Base-by-base conservation (phyloP, 2,113 vertebrate genomes). In the Thunnus thynnus region DNA sequence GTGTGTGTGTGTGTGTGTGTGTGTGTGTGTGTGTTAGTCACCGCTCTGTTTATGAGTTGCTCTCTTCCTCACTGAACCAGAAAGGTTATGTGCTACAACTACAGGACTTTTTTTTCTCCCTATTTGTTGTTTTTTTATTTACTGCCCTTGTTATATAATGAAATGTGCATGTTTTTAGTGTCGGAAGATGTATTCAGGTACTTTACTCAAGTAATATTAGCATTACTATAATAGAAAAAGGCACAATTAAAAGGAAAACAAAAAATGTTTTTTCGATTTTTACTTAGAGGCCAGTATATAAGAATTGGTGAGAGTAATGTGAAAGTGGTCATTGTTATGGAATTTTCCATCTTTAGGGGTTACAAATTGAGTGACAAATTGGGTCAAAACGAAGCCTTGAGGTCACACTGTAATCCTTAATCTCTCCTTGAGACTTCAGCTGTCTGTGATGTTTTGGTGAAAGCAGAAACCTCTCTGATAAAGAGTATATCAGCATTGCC, bases 21-120 rank as follows among this genome's bases (percentile, higher is more conserved):
- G 51, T 63, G 50, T 67, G 51, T 52, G 48, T 13, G 51, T 61
- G 52, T 46, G 72, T 87, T 67, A 65, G 72, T 89, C 76, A 76
- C 60, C 14, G 48, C 36, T 78, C 4, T 80, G 68, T 85, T 82
- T 72, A 66, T 75, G 62, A 67, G 58, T 27, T 76, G 18, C 51
- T 74, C 47, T 74, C 55, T 68, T 64, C 72, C 85, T 50, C 68
- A 62, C n/a, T 69, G 83, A 51, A 71, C 5, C 61, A 71, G 60
- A 91, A 91, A 87, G 72, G 80, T 86, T 86, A 75, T 13, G 47
- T 58, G 48, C 63, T 69, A n/a, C 57, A 44, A 70, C 58, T 47
- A 71, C 2, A 61, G 65, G 65, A 76, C 70, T 32, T 36, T 55
- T 27, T 70, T n/a, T 62, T 55, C 27, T 5, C 1, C 36, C 3